Evolutionary conservation across 2,797 vertebrate species (phyloP), one percentile per base, ranked within the genome.

Genomic region (Leptoclinus maculatus): DNA sequence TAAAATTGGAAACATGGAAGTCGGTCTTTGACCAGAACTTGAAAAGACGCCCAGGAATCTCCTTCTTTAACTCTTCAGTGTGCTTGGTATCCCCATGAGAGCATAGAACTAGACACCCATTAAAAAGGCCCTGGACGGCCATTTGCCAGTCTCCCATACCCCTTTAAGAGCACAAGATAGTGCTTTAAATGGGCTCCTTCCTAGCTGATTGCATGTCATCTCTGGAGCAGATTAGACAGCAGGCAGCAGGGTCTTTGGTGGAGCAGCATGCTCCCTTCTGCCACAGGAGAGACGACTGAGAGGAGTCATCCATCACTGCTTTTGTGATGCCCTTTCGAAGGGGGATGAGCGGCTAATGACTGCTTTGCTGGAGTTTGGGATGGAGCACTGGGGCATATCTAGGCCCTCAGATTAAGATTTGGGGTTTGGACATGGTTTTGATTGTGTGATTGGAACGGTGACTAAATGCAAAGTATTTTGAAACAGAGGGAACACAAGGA

Each of bases 261-360:
- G 74, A 88, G 84, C 84, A 79, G 87, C 74, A 54, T 76, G 77
- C 83, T 80, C 69, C 79, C 72, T 82, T 68, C 89, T 90, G 86
- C 91, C 90, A 89, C 85, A 72, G 83, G 92, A 92, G 91, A 91
- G 87, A 88, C 39, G 54, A 63, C 68, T 84, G 83, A 87, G 87
- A 88, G 88, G 89, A 91, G 86, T 92, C 89, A 94, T 93, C 88
- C 88, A 93, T 94, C 91, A 93, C 79, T 76, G 83, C 78, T 86
- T 91, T 84, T 84, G 84, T 84, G 88, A 85, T 78, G 74, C 80
- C 58, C 85, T 71, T 80, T 83, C 43, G 32, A 74, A 62, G 73
- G 68, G 75, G 78, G 80, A 84, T 72, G 78, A 82, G 73, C 29
- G 43, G 76, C 82, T 92, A 94, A 92, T 92, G 88, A 92, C 87